Base-by-base conservation (phyloP, 2,888 invertebrate species). In the Subacronicta megacephala region DNA sequence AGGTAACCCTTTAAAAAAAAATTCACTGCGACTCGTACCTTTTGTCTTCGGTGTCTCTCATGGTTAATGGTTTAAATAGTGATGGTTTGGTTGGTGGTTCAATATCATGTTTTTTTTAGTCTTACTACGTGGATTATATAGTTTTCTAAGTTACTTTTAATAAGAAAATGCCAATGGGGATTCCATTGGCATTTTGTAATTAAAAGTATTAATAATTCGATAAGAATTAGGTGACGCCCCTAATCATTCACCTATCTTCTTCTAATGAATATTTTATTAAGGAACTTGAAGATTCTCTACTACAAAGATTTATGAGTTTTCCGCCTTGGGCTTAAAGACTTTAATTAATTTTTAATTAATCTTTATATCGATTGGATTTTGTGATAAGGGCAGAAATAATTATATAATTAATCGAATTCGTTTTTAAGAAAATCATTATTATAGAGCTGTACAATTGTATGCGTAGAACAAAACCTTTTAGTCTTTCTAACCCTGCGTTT, bases 331-430 rank as follows among this genome's bases (percentile, higher is more conserved):
- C 47, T 23, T n/a, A 7, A 45, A 47, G 50, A n/a, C n/a, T 57
- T 76, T 65, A 70, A 77, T 76, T 76, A 65, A 58, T 65, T 60
- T 63, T 54, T 65, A 74, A 77, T 77, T 74, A 66, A 67, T 62
- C 46, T 46, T 46, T 62, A 70, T 70, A 68, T 59, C 47, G 58
- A 55, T 53, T 20, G 40, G 36, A 17, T 71, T 51, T 43, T 31
- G 35, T 31, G 43, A 35, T 42, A 40, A 29, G 16, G 26, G 26
- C 10, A 26, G 9, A 35, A 36, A 23, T 35, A 13, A 16, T 41
- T 15, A 33, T 10, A 16, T 49, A 31, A 44, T 40, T 23, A 23
- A 40, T 26, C 35, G 15, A n/a, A 20, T n/a, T n/a, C n/a, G n/a
- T n/a, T n/a, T n/a, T n/a, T n/a, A n/a, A n/a, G n/a, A n/a, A n/a